Evolutionary conservation across 2,888 invertebrate genomes (phyloP).

Genomic region (Bombyx huttoni): DNA sequence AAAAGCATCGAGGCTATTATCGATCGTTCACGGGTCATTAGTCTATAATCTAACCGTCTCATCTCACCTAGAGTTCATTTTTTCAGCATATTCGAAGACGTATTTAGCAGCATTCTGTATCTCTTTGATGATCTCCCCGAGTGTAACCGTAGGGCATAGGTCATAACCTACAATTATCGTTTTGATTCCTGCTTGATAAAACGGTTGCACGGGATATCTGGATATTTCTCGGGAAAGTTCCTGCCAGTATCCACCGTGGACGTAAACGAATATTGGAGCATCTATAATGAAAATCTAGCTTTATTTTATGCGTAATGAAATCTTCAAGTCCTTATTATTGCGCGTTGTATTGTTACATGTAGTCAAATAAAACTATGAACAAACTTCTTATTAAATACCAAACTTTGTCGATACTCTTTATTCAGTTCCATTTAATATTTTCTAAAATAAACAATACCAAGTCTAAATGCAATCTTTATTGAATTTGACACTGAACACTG

Average conservation of each 20-base stretch:
- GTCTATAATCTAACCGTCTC: not conserved
- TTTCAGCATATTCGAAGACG: constrained; percentile 73
- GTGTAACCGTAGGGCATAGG: constrained; percentile 76
- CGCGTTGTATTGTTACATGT: too few relatives aligned
- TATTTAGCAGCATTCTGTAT: constrained; percentile 70
- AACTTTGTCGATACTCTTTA: too few relatives aligned
- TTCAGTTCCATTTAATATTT: too few relatives aligned
- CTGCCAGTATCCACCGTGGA: constrained; percentile 94
- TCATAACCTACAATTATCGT: constrained; percentile 81
- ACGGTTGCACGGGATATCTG: constrained; percentile 71
- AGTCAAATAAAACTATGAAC: not conserved
- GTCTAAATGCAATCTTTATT: not conserved
- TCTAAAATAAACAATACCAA: too few relatives aligned
- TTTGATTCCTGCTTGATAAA: constrained; percentile 75
- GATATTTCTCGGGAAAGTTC: constrained; percentile 72
- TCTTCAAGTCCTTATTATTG: too few relatives aligned
- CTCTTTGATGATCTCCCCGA: constrained; percentile 74
- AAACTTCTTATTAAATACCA: too few relatives aligned
- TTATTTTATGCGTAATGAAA: not conserved
- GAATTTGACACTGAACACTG: not conserved
- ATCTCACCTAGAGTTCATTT: constrained; percentile 67
- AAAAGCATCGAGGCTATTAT: not conserved
- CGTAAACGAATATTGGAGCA: constrained; percentile 80
- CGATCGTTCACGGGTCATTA: not conserved
- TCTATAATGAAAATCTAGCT: constrained; percentile 49